Evolutionary conservation across 2,113 vertebrate genomes (phyloP).

Genomic region (Hippocampus mohnikei): DNA sequence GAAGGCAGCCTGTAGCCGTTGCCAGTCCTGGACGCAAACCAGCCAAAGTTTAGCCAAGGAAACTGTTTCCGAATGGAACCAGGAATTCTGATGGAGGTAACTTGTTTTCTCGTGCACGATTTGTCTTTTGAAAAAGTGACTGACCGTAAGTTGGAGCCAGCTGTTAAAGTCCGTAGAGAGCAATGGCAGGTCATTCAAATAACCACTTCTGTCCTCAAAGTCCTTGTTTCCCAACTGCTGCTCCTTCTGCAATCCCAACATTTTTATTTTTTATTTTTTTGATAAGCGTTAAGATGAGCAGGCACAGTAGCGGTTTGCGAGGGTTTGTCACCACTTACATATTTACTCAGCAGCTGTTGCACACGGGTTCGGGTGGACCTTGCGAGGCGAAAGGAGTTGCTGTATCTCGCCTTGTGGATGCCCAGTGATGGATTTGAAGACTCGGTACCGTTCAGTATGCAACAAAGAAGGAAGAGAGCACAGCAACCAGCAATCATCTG

Average conservation of each 20-base stretch:
- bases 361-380: conserved; percentile 50
- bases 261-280: background rate
- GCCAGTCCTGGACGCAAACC: conserved; percentile 52
- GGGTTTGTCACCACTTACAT: conserved; percentile 45
- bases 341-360: conserved; percentile 55
- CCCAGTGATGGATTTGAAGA: conserved; percentile 6
- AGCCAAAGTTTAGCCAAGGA: background rate
- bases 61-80: background rate
- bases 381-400: conserved; percentile 54
- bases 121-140: conserved; percentile 21
- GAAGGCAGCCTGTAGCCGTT: conserved; percentile 55
- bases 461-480: conserved; percentile 38
- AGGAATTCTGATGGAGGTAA: background rate
- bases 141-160: conserved; percentile 68
- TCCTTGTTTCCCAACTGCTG: conserved; percentile 55
- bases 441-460: conserved; percentile 28
- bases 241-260: conserved; percentile 49
- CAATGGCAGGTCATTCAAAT: conserved; percentile 52
- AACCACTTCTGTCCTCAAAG: conserved; percentile 56
- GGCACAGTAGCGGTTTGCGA: background rate
- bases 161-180: conserved; percentile 60
- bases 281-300: background rate
- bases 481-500: conserved; percentile 60
- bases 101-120: background rate
- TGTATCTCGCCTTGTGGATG: conserved; percentile 34